Conservation (phyloP, 2,113 vertebrate genomes). For the Varanus salvator region DNA sequence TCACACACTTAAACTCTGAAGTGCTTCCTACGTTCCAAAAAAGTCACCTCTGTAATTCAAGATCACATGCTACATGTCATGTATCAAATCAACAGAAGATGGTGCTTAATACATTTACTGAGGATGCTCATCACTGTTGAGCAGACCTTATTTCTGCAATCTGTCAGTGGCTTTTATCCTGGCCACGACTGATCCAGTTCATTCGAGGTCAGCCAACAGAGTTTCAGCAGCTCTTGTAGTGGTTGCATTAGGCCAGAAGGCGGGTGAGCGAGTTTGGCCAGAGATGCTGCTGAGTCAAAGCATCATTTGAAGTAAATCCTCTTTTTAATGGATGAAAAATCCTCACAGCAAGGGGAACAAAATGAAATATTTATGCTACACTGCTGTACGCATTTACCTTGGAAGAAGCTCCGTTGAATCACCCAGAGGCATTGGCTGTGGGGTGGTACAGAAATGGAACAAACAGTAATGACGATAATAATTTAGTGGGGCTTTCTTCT, state of each 20-base stretch:
- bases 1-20: neutral
- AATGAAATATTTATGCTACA: neutral
- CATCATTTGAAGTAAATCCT: neutral
- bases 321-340: neutral
- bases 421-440: too few species aligned
- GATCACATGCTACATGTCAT: neutral
- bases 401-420: too few species aligned
- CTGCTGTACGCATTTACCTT: too few species aligned
- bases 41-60: neutral
- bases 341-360: constrained; percentile 15
- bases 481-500: too few species aligned
- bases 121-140: neutral
- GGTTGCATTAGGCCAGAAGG: neutral
- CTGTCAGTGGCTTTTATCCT: neutral
- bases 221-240: neutral
- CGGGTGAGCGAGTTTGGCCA: neutral
- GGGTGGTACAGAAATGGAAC: too few species aligned
- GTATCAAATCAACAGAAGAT: neutral
- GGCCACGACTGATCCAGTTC: neutral
- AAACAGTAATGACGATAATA: too few species aligned
- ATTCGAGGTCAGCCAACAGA: neutral
- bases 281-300: neutral
- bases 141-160: neutral
- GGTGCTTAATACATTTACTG: neutral
- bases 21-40: neutral